A percentile compares a stretch with the other conserved stretches of the same genome.
Evolutionary conservation across 1,140 invertebrate genomes (phyloP).

Genomic region (Drosophila persimilis): DNA sequence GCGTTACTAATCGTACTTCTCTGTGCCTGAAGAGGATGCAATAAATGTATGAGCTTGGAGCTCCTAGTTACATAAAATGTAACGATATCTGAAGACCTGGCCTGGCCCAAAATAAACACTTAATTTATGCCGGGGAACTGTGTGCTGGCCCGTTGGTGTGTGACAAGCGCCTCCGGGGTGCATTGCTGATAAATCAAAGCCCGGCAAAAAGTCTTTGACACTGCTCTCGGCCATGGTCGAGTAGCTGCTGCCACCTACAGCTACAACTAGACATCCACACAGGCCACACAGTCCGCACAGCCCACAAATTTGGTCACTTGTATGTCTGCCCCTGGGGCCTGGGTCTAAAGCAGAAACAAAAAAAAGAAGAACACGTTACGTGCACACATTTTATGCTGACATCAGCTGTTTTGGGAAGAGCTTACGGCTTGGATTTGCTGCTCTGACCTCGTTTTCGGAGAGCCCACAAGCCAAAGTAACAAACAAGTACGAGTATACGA

Average conservation of each 20-base stretch:
- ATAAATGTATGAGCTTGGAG: slow-evolving; percentile 22
- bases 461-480: slow-evolving; percentile 47
- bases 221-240: slow-evolving; percentile 45
- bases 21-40: background rate
- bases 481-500: slow-evolving; percentile 15
- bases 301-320: slow-evolving; percentile 17
- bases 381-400: slow-evolving; percentile 56
- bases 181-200: slow-evolving; percentile 54
- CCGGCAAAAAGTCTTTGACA: slow-evolving; percentile 50
- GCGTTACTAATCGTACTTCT: too few species aligned
- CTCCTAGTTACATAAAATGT: slow-evolving; percentile 36
- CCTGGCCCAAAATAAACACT: slow-evolving; percentile 46
- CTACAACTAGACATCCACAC: background rate
- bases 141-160: slow-evolving; percentile 4
- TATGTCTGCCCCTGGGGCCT: slow-evolving; percentile 17
- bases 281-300: background rate
- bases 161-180: slow-evolving; percentile 25
- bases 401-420: slow-evolving; percentile 53
- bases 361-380: slow-evolving; percentile 20
- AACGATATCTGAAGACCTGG: slow-evolving; percentile 19
- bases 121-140: slow-evolving; percentile 37
- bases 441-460: slow-evolving; percentile 46
- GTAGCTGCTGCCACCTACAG: slow-evolving; percentile 21
- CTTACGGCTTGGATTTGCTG: slow-evolving; percentile 57
- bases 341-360: slow-evolving; percentile 9